Percentiles rank a stretch among this genome's conserved stretches.
phyloP scores from a whole-genome alignment of 2,113 vertebrate genomes.

The Odobenus rosmarus region DNA sequence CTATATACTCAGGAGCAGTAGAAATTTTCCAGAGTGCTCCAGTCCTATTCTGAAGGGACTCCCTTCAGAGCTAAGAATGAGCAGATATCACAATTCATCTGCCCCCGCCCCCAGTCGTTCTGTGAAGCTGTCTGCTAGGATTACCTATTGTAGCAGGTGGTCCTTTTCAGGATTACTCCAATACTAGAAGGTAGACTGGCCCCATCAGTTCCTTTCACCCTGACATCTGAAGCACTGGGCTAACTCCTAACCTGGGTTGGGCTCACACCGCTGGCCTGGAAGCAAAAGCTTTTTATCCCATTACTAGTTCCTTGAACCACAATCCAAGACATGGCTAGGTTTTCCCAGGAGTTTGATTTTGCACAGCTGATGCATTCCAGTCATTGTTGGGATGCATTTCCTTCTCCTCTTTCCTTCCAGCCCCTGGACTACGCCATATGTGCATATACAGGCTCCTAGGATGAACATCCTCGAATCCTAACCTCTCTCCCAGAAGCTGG shows the following conservation, averaged over 20 bases:
- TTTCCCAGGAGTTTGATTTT: constrained; percentile 81
- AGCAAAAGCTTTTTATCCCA: constrained; percentile 57
- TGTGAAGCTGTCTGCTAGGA: constrained; percentile 15
- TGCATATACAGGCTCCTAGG: background rate
- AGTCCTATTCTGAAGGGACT: background rate
- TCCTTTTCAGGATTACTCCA: constrained; percentile 59
- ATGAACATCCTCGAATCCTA: background rate
- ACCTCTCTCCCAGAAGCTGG: background rate
- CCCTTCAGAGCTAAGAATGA: background rate
- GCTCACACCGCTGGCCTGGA: background rate
- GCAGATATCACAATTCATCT: background rate
- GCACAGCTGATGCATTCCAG: constrained; percentile 76
- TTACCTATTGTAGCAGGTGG: constrained; percentile 60
- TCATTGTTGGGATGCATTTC: constrained; percentile 63
- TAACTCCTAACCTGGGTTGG: constrained; percentile 60
- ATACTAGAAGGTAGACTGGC: constrained; percentile 52
- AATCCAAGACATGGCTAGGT: constrained; percentile 48
- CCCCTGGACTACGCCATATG: background rate
- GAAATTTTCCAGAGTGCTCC: constrained; percentile 9
- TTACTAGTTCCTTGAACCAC: constrained; percentile 67
- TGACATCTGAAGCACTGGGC: constrained; percentile 21
- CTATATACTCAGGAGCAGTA: background rate
- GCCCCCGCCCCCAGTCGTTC: background rate
- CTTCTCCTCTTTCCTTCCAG: constrained; percentile 70
- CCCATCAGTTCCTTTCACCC: background rate